Conservation (phyloP, 2,888 invertebrate genomes). For the Sminthurides aquaticus region DNA sequence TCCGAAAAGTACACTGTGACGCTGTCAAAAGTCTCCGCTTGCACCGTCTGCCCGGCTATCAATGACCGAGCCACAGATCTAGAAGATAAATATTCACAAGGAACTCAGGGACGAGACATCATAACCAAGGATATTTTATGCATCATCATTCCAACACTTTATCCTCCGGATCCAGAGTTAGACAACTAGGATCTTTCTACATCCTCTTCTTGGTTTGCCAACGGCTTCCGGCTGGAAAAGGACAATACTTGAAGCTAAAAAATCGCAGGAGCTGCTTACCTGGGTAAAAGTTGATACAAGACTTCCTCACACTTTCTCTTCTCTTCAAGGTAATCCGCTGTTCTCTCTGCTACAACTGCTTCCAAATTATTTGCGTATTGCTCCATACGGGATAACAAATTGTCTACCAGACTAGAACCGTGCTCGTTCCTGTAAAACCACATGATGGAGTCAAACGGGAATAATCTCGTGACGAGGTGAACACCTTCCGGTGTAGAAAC, state of each 20-base stretch:
- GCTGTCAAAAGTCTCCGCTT: slow-evolving; percentile 55
- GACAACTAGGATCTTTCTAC: no score
- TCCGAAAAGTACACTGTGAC: slow-evolving; percentile 97
- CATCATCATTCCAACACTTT: slow-evolving; percentile 4
- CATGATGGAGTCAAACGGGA: slow-evolving; percentile 2
- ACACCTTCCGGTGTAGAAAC: no score
- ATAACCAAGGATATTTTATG: not conserved
- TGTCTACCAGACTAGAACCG: slow-evolving; percentile 83
- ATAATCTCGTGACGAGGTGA: not conserved
- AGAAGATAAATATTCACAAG: slow-evolving; percentile 21
- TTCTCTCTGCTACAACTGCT: slow-evolving; percentile 88
- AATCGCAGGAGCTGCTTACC: slow-evolving; percentile 62
- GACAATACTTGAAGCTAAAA: no score
- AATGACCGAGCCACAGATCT: slow-evolving; percentile 84
- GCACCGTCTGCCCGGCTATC: slow-evolving; percentile 75
- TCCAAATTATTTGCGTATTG: slow-evolving; percentile 98
- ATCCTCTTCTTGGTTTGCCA: no score
- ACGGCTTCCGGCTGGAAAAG: no score
- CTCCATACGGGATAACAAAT: slow-evolving; percentile 93
- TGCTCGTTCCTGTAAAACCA: slow-evolving; percentile 65
- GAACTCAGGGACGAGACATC: not conserved
- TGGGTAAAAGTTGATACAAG: slow-evolving; percentile 90
- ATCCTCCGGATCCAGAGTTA: no score
- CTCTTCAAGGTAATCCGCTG: slow-evolving; percentile 94
- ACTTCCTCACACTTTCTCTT: slow-evolving; percentile 96